These are phyloP conservation scores for Brenthis hecate DNA, from an alignment of 2,888 invertebrate species.

Conservation along the genomic window DNA sequence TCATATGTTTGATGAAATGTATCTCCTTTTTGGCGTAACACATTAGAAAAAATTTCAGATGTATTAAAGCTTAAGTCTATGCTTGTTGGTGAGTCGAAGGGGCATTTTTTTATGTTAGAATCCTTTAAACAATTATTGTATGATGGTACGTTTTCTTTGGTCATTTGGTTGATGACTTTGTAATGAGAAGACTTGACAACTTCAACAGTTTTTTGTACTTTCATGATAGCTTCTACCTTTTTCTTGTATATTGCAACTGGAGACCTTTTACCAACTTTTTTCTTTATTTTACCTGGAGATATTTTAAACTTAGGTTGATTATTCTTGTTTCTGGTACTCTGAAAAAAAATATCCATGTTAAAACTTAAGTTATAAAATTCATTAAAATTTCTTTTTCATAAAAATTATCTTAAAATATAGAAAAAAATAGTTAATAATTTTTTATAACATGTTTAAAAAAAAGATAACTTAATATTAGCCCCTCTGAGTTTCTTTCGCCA, in stretches of 20 bases:
- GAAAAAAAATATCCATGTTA: conserved; percentile 46
- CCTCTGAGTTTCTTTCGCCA: too few relatives aligned
- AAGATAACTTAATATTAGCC: too few relatives aligned
- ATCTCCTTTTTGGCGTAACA: conserved; percentile 49
- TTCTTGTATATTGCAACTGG: conserved; percentile 67
- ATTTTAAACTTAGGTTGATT: conserved; percentile 60
- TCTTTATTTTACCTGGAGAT: conserved; percentile 72
- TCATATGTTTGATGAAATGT: conserved; percentile 66
- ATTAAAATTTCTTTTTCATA: too few relatives aligned
- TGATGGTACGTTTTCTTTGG: conserved; percentile 59
- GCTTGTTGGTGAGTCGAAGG: conserved; percentile 66
- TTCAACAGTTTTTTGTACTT: conserved; percentile 57
- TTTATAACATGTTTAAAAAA: too few relatives aligned
- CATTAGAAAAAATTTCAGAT: conserved; percentile 69
- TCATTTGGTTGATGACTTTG: conserved; percentile 49
- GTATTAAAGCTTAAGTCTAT: conserved; percentile 65
- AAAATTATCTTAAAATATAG: background rate
- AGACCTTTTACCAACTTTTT: conserved; percentile 64
- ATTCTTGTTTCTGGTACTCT: conserved; percentile 62
- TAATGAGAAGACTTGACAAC: conserved; percentile 54
- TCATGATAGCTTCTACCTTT: conserved; percentile 60
- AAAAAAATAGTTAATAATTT: background rate
- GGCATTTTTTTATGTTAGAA: conserved; percentile 55
- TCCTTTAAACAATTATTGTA: conserved; percentile 53
- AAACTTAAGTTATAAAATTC: background rate